Evolutionary conservation across 2,113 vertebrate genomes (phyloP), one percentile per base, ranked within the genome.

Genomic region (Chauna torquata): DNA sequence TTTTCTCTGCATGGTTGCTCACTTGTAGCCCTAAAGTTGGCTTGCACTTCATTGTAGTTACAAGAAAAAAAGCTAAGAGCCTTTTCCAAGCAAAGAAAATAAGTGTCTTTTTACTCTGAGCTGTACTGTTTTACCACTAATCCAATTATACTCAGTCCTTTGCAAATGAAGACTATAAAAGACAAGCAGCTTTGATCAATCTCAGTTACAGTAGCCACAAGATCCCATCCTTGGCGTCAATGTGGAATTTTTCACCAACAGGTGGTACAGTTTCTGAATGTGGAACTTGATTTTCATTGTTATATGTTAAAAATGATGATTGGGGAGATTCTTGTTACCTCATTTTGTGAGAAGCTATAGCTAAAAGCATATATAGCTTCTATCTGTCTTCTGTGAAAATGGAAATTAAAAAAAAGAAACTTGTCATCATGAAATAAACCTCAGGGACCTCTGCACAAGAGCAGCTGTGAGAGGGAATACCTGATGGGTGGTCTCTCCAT

Each of bases 151-250:
- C 57, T 85, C 0, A 5, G 42, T 95, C 54, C 45, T 82, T 94
- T 86, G 75, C 75, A 83, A 86, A 88, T 83, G 82, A 80, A 92
- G 69, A 77, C 75, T 30, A 45, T 90, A 74, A 82, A 96, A 88
- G 71, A 80, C n/a, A 54, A 87, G 38, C 49, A 94, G 42, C 88
- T 91, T 96, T 92, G 82, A 82, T 91, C 66, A 61, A 13, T 90
- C 82, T 92, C 68, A 38, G 76, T 88, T 94, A 50, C 45, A 74
- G 23, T n/a, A 72, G 70, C 55, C 12, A 17, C 61, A 36, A 82
- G 78, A 95, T 79, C 44, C 27, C 24, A 36, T 90, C 49, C n/a
- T 88, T 76, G 45, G 72, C 93, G 24, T 74, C 54, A 58, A 2
- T 0, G 5, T 42, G 68, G 25, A 49, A 4, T 12, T 76, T 89